Evolutionary conservation across 2,797 vertebrate species (phyloP), one percentile per base, ranked within the genome.

Genomic region (Oreonectes daqikongensis): DNA sequence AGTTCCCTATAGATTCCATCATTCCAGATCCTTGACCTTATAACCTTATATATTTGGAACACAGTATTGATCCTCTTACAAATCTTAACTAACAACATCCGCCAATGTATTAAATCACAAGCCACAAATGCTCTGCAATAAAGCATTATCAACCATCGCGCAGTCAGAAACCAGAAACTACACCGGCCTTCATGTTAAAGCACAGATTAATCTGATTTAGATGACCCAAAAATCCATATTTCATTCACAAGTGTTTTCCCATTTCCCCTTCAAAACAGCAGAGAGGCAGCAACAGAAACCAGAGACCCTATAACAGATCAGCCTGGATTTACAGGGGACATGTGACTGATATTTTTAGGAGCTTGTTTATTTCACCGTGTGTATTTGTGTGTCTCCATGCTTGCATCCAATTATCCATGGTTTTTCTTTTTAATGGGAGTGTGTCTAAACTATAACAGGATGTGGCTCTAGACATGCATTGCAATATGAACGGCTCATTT

Each of bases 281-380:
- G 30, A 15, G 52, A 48, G 68, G 35, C 48, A 69, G 40, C 64
- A 67, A 67, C 60, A 35, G 57, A 79, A 83, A 83, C 59, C 61
- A 59, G 52, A 72, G 35, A 81, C 76, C 69, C 24, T 70, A 72
- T 46, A 75, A 67, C 44, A 78, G 79, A 83, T 81, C 63, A 73
- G 52, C 77, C 68, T 76, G 75, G 78, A 83, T 80, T 80, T 81
- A 76, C 74, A 75, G 35, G 3, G 32, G 59, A 72, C 79, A 83
- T 83, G 79, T 79, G 77, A 79, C 72, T 71, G 76, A 79, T 84
- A 82, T 82, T 81, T 84, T 63, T 81, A 76, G 79, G 61, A 63
- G 22, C 61, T 52, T 71, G 59, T 78, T 67, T 72, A 72, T 71
- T 64, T 7, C 48, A 44, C 10, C 17, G n/a, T 30, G 11, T 69